phyloP scores from a whole-genome alignment of 2,797 vertebrate genomes.

The Peromyscus eremicus region DNA sequence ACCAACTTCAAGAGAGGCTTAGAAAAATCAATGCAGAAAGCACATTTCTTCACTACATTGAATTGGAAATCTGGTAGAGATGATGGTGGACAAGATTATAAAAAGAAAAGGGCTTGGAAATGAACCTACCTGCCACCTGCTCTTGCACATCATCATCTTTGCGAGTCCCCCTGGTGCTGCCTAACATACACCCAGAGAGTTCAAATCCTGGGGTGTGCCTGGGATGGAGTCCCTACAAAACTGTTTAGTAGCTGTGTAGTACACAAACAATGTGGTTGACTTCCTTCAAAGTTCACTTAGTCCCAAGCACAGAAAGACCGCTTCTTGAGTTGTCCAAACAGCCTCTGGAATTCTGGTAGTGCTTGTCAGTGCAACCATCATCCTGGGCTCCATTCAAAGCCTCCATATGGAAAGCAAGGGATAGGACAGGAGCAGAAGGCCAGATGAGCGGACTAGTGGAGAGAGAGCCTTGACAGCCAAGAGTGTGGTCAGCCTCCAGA shows the following conservation, averaged over 20 bases:
- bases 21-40: conserved; percentile 55
- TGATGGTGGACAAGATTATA: not conserved
- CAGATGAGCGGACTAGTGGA: not conserved
- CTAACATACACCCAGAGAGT: conserved; percentile 14
- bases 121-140: not conserved
- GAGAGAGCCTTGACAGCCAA: not conserved
- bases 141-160: not conserved
- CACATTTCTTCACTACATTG: not conserved
- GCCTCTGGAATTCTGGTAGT: not conserved
- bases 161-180: not conserved
- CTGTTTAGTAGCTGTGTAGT: not conserved
- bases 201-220: not conserved
- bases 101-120: not conserved
- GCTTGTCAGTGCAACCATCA: not conserved
- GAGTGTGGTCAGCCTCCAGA: not conserved
- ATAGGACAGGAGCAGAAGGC: not conserved
- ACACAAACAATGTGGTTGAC: conserved; percentile 16
- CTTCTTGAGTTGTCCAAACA: not conserved
- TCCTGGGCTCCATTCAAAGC: not conserved
- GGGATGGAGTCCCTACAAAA: not conserved
- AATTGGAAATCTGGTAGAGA: not conserved
- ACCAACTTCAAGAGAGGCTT: conserved; percentile 34
- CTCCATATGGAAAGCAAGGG: not conserved
- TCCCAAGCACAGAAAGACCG: not conserved
- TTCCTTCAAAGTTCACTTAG: conserved; percentile 15